These are phyloP conservation scores for Chiloscyllium punctatum DNA, from an alignment of 2,797 vertebrate genomes.

Conservation along the genomic window DNA sequence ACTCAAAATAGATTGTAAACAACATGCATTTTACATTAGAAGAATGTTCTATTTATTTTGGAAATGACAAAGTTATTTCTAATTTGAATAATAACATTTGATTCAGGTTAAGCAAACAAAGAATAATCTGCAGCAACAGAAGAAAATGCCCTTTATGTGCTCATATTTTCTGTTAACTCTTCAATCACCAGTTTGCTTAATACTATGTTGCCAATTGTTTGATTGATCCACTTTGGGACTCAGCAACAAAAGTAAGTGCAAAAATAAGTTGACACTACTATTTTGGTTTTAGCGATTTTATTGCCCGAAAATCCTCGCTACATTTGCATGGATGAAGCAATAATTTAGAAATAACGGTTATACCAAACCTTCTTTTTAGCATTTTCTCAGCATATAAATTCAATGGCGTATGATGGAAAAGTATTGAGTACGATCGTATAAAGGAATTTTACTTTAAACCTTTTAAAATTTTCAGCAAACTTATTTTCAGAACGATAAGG, in stretches of 20 bases:
- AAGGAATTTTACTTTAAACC: background rate
- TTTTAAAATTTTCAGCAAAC: background rate
- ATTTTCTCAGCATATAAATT: background rate
- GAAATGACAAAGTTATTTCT: background rate
- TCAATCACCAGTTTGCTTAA: background rate
- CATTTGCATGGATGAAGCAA: background rate
- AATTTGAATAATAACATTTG: background rate
- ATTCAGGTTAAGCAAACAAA: background rate
- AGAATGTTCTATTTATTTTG: background rate
- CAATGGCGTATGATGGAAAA: background rate
- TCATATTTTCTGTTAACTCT: conserved; percentile 8
- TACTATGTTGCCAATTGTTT: background rate
- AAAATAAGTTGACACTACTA: conserved; percentile 12
- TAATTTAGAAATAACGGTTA: background rate
- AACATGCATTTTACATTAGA: background rate
- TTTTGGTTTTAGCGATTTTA: background rate
- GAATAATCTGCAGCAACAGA: background rate
- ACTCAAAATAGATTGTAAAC: background rate
- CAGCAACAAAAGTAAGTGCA: conserved; percentile 1
- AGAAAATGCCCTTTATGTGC: background rate
- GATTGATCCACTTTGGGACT: background rate
- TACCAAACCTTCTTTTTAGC: background rate
- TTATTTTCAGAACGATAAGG: background rate
- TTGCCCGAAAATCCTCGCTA: background rate
- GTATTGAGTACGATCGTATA: background rate